Evolutionary conservation across 2,113 vertebrate genomes (phyloP), one percentile per base, ranked within the genome.

Genomic region (Hemicordylus capensis): DNA sequence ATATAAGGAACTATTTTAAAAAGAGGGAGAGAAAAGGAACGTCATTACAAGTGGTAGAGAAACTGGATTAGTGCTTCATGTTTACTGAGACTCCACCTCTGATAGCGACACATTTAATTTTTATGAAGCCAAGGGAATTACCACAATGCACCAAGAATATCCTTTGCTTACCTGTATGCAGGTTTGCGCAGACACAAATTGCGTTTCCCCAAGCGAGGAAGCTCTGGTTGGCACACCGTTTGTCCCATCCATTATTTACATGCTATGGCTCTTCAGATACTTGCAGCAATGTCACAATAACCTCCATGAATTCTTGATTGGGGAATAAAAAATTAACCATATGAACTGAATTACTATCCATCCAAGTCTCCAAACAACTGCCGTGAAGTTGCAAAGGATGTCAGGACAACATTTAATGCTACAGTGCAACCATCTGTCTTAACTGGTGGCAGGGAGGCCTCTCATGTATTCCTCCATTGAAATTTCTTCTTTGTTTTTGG

Each of bases 321-420:
- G 59, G 90, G 83, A 89, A 94, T 94, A 86, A 94, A 94, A 93
- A 94, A 15, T 59, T 81, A 80, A 86, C 77, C 75, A 63, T 76
- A 46, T 26, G 85, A 90, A 86, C 88, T 61, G 46, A 89, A 89
- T 72, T 3, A 70, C 44, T 61, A 39, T 80, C 70, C 66, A 37
- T 12, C 11, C 56, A 31, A 14, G 76, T 79, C 93, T 89, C 26
- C 48, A 88, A 88, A 76, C 75, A n/a, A 37, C 42, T n/a, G 4
- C 54, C 72, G 14, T 37, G n/a, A 63, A 73, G 67, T 4, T 15
- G 1, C 81, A 66, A 44, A 0, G 44, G 9, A 51, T 1, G 56
- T 31, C 77, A 19, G 37, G 59, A 76, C 56, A 81, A 48, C 12
- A 0, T 87, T 87, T 75, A 6, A 26, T 2, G 73, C 74, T 76